These are phyloP conservation scores for Takifugu flavidus DNA, from an alignment of 2,113 vertebrate species.

Conservation along the genomic window DNA sequence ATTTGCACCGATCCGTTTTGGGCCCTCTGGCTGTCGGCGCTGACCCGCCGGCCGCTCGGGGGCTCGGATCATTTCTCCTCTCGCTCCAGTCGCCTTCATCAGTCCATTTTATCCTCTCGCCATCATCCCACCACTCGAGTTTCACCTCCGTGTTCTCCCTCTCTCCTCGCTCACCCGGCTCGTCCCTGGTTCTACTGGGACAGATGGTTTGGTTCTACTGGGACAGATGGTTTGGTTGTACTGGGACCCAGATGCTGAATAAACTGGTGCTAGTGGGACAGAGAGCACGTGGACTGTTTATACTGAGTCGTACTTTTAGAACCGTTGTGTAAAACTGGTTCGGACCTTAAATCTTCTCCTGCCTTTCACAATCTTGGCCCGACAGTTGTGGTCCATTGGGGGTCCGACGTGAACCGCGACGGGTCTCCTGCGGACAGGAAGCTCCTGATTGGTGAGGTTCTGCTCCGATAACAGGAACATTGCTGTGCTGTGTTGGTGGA, in stretches of 20 bases:
- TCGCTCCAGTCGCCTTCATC: conserved; percentile 7
- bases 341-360: conserved; percentile 31
- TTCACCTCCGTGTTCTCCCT: not conserved
- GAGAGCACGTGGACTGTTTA: too few relatives aligned
- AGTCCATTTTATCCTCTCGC: not conserved
- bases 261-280: not conserved
- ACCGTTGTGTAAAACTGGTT: not conserved
- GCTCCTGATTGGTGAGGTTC: conserved; percentile 23
- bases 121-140: not conserved
- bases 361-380: too few relatives aligned
- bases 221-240: conserved; percentile 34
- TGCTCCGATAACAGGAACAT: conserved; percentile 21
- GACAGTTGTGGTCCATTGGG: not conserved
- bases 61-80: too few relatives aligned
- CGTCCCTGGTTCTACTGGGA: conserved; percentile 18
- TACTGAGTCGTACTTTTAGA: too few relatives aligned
- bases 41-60: conserved; percentile 13
- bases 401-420: not conserved
- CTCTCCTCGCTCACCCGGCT: conserved; percentile 5
- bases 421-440: conserved; percentile 16
- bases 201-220: conserved; percentile 33
- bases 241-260: conserved; percentile 24
- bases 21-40: not conserved
- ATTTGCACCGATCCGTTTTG: conserved; percentile 56
- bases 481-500: not conserved